A percentile compares a stretch with the other conserved stretches of the same genome.
Conservation (phyloP, 2,113 vertebrate species). For the Sphyrna mokarran region DNA sequence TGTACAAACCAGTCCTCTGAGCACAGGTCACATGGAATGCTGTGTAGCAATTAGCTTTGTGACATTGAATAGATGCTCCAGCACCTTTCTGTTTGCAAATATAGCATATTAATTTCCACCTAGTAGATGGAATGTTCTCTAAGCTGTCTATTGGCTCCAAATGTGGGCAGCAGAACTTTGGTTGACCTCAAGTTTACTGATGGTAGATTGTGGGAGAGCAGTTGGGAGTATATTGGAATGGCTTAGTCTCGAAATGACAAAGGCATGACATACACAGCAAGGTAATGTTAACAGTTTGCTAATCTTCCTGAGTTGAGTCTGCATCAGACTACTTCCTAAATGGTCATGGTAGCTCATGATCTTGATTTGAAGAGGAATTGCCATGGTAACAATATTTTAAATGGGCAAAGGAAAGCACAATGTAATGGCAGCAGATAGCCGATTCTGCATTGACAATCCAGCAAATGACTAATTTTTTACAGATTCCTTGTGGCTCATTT, state of each 20-base stretch:
- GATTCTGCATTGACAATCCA: neutral
- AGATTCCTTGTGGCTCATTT: neutral
- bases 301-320: neutral
- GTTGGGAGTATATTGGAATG: neutral
- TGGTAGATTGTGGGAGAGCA: neutral
- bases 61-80: constrained; percentile 92
- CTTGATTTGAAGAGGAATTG: constrained; percentile 25
- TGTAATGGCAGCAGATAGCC: neutral
- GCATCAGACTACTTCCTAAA: neutral
- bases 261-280: neutral
- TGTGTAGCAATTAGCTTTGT: constrained; percentile 96
- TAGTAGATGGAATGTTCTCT: constrained; percentile 80
- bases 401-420: neutral
- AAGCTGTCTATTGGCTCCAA: constrained; percentile 93
- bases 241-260: neutral
- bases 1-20: constrained; percentile 87
- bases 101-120: constrained; percentile 93
- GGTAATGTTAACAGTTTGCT: neutral
- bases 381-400: constrained; percentile 24
- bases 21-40: constrained; percentile 96
- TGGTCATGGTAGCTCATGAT: neutral
- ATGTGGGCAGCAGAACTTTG: neutral
- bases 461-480: neutral
- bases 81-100: constrained; percentile 91
- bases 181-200: neutral